Conservation (phyloP, 2,888 invertebrate genomes). For the Boloria selene region DNA sequence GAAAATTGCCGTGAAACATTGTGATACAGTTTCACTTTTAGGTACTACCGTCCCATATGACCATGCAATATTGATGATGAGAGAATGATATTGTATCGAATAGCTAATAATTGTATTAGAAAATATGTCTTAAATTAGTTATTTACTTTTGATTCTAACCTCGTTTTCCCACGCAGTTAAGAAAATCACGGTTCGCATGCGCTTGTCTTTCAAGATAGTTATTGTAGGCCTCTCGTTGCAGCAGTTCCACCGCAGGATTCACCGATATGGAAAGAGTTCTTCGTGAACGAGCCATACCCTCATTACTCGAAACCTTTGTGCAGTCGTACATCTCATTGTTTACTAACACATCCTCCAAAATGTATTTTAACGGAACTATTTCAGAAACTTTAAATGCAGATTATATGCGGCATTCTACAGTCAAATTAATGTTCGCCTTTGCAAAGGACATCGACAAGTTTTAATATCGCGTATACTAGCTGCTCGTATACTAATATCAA, state of each 20-base stretch:
- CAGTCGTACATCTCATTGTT: conserved; percentile 49
- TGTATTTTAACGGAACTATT: conserved; percentile 6
- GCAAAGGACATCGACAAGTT: too few relatives aligned
- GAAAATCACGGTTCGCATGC: conserved; percentile 61
- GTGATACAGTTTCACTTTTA: conserved; percentile 18
- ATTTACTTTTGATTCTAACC: conserved; percentile 53
- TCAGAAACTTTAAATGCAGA: not conserved
- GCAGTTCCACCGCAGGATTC: conserved; percentile 65
- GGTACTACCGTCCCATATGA: conserved; percentile 8
- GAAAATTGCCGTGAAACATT: conserved; percentile 25
- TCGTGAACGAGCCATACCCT: conserved; percentile 53
- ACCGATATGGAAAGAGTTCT: conserved; percentile 65
- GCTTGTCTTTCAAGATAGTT: conserved; percentile 58
- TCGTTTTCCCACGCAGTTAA: conserved; percentile 70
- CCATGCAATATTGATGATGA: conserved; percentile 3
- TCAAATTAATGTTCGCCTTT: not conserved
- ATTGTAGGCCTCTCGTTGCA: conserved; percentile 62
- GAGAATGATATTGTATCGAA: not conserved
- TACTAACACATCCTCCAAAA: conserved; percentile 40
- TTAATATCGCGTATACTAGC: too few relatives aligned
- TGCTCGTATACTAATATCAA: too few relatives aligned
- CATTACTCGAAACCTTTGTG: conserved; percentile 57
- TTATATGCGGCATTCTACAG: not conserved
- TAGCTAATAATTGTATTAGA: not conserved
- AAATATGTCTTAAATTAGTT: not conserved